Base-by-base conservation (phyloP, 2,888 invertebrate species). In the Automeris io region DNA sequence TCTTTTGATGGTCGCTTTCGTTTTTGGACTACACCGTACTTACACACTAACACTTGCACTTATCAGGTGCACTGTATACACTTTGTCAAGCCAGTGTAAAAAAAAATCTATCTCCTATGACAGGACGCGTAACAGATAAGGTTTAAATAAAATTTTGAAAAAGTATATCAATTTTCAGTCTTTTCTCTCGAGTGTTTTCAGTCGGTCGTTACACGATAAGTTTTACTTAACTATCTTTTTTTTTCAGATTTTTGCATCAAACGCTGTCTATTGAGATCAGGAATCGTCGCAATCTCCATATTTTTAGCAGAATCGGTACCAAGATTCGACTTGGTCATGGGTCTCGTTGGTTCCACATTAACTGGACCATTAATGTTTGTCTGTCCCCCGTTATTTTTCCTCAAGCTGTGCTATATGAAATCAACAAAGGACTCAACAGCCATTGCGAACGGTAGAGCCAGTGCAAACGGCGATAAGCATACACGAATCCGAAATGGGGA, bases 331-430 rank as follows among this genome's bases (percentile, higher is more conserved):
- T 83, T 95, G 12, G 92, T 96, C 7, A 93, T 96, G 91, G 92
- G 95, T 1, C 79, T 96, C 1, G 91, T 96, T 6, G 96, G 97
- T 0, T 95, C 95, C 3, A 92, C 94, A 0, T 86, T 96, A 3
- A 93, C 93, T 0, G 94, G 95, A 0, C 93, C 96, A 0, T 75
- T 96, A 7, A 92, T 95, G 55, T 96, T 96, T 51, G 89, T 97
- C 42, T 89, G 95, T 41, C 96, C 96, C 0, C 94, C 96, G 0
- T 53, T 96, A 26, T 91, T 96, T 59, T 96, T 95, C 68, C 79
- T 92, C 0, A 91, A 90, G 64, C 90, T 94, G 6, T 75, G 89
- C 36, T 82, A 85, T 35, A 79, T 92, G 52, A 80, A 73, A 46
- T 61, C 74, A 6, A 19, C 29, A n/a, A 22, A 39, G 26, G 42